phyloP scores from a whole-genome alignment of 2,888 invertebrate genomes.

The Rhogogaster chlorosoma region DNA sequence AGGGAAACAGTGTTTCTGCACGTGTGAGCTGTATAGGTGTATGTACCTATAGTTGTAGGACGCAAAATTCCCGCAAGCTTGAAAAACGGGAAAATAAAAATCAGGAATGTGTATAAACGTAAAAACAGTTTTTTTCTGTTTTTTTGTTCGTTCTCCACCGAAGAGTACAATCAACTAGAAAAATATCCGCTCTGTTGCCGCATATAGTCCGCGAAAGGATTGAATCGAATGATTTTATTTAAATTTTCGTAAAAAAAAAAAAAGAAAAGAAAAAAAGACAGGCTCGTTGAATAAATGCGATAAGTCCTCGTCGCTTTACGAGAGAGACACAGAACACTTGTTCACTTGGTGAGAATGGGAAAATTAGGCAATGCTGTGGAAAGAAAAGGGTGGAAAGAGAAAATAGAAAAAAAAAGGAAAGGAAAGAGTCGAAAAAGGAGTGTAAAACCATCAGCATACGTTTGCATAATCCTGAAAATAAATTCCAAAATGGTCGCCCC shows the following conservation, averaged over 20 bases:
- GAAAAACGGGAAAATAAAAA: not conserved
- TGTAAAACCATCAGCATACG: constrained; percentile 21
- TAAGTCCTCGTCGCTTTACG: not conserved
- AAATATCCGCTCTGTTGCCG: not conserved
- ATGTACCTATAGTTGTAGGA: not conserved
- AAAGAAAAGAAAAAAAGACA: not conserved
- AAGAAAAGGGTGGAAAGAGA: not conserved
- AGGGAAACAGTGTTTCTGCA: not conserved
- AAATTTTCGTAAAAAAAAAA: not conserved
- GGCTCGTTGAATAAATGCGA: not conserved
- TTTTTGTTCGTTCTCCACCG: not conserved
- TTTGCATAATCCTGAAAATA: constrained; percentile 30
- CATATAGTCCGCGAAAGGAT: not conserved
- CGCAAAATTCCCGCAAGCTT: not conserved
- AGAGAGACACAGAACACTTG: not conserved
- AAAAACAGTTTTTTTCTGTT: not conserved
- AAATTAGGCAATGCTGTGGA: not conserved
- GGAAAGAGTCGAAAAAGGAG: not conserved
- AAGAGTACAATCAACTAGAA: not conserved
- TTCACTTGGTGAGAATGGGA: not conserved
- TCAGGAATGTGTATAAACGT: not conserved
- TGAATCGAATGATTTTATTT: not conserved
- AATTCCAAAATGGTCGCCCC: constrained; percentile 12
- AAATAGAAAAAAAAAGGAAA: not conserved
- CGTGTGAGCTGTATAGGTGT: not conserved